Percentiles rank a stretch among this genome's conserved stretches.
Conservation (phyloP, 2,797 vertebrate genomes). For the Falco biarmicus region DNA sequence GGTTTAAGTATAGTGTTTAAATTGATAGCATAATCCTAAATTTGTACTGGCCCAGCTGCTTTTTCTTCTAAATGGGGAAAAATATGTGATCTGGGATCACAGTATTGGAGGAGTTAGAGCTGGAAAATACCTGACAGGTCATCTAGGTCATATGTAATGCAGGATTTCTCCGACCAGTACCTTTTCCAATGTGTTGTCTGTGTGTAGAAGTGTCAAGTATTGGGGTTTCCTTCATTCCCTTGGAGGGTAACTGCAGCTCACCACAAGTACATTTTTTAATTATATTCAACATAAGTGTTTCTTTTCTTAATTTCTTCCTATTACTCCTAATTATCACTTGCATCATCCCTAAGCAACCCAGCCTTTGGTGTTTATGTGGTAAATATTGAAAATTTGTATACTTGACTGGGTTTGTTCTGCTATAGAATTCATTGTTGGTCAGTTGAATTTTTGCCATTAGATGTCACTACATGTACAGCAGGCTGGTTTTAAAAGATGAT, state of each 20-base stretch:
- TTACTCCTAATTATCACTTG: not conserved
- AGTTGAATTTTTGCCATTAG: slow-evolving; percentile 60
- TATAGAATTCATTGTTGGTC: not conserved
- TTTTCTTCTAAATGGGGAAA: not conserved
- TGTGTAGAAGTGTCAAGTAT: not conserved
- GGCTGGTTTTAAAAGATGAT: slow-evolving; percentile 1
- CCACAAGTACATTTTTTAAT: not conserved
- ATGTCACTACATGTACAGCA: slow-evolving; percentile 33
- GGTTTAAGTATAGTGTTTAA: not conserved
- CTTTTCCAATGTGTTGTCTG: not conserved
- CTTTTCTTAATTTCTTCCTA: not conserved
- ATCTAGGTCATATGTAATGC: not conserved
- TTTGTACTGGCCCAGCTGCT: not conserved
- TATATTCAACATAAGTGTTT: not conserved
- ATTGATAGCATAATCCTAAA: not conserved
- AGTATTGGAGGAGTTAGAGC: not conserved
- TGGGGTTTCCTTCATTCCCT: not conserved
- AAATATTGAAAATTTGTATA: not conserved
- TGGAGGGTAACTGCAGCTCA: not conserved
- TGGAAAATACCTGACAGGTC: not conserved
- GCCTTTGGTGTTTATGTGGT: not conserved
- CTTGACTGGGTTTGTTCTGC: not conserved
- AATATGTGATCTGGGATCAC: not conserved
- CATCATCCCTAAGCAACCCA: not conserved
- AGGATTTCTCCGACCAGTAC: not conserved